Evolutionary conservation across 2,888 invertebrate species (phyloP), one percentile per base, ranked within the genome.

Genomic region (Chaetogeoica ovagalla): DNA sequence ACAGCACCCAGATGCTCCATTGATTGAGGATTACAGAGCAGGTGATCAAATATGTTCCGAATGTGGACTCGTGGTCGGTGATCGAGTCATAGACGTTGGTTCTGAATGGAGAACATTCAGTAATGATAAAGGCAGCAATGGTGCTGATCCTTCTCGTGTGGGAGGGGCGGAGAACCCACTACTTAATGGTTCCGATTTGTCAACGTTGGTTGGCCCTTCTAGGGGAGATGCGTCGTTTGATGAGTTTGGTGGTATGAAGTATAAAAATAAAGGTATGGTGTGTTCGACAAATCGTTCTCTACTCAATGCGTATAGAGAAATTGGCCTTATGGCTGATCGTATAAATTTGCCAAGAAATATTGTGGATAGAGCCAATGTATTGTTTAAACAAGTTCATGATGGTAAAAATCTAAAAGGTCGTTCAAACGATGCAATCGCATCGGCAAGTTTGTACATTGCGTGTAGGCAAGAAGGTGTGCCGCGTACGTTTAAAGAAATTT

Each of bases 91-190:
- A 83, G 99, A 99, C 88, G 99, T 99, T n/a, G 98, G 99, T 57
- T 98, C 98, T 6, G 99, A 99, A 87, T 99, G 99, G 99, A 91
- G 99, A 86, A 99, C 98, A 82, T 99, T 99, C 87, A 97, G 97
- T 85, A 99, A 98, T 86, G 99, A 99, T 86, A 98, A 97, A 85
- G 92, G 93, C 76, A 39, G 68, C 43, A 79, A 79, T 9, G n/a
- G 79, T n/a, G 79, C 79, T 11, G 99, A 99, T 87, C 98, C 98
- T 7, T 97, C 97, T 87, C 97, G 99, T 93, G 99, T 99, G 83
- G 99, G 99, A 89, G 98, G 98, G 0, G 96, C 98, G 0, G 99
- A 99, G 88, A 99, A 99, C 88, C 96, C 97, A 0, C 88, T 99
- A 5, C 89, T 99, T 0, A 95, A 94, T 84, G 97, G 98, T 0